Base-by-base conservation (phyloP, 2,888 invertebrate genomes). In the Scaptomyza parva region DNA sequence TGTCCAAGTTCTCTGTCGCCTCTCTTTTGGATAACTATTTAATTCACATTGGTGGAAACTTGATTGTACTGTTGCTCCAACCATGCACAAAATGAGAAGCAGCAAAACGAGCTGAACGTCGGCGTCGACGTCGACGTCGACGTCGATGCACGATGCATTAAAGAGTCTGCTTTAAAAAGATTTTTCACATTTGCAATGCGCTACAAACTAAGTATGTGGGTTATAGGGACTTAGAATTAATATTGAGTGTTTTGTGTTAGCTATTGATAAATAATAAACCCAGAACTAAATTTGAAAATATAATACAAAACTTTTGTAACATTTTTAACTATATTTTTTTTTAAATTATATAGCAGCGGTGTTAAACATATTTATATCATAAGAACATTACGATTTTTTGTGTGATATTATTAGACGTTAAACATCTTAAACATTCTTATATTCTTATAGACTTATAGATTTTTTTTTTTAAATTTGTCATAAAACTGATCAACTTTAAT, bases 11-110 rank as follows among this genome's bases (percentile, higher is more conserved):
- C 54, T 50, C 61, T 79, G 82, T 83, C 83, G 82, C 80, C 86
- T 82, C 82, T 85, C 82, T 86, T 85, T 79, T 66, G 79, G 80
- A 66, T 76, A 82, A 79, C 86, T 82, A 86, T 82, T 82, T 85
- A 85, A 82, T 82, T 82, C 81, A 82, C 81, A 81, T 81, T 85
- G 83, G 81, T 82, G 86, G 83, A 82, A 85, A 82, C 86, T 83
- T 83, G 86, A 83, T 82, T 82, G 86, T 86, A 82, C 82, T 78
- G 80, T 76, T 72, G 69, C 74, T 71, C 52, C 74, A 68, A n/a
- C 76, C 69, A 72, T 51, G 72, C 80, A 76, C 74, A 79, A 76
- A 78, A 78, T 82, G 67, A 78, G 77, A 78, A 75, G 72, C 75
- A 68, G 75, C 77, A 63, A 78, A 75, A 77, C 78, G 43, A 69